Percentiles rank a stretch among this genome's conserved stretches.
Evolutionary conservation across 2,113 vertebrate species (phyloP).

Genomic region (Aldabrachelys gigantea): DNA sequence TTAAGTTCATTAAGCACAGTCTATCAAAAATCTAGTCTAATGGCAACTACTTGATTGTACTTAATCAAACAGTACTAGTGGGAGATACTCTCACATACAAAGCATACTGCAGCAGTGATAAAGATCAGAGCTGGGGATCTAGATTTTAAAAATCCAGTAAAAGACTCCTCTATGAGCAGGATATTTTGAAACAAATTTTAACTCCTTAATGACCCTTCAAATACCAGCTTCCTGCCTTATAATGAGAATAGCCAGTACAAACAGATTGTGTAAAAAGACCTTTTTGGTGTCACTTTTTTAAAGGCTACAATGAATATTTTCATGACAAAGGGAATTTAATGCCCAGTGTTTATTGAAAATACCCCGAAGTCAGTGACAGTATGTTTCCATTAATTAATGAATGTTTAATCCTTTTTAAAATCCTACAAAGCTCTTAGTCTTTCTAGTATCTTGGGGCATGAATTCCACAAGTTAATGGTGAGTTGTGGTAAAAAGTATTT

Average conservation of each 20-base stretch:
- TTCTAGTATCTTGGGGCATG: neutral
- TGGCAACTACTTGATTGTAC: constrained; percentile 4
- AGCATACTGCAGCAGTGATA: constrained; percentile 18
- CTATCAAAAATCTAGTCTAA: constrained; percentile 1
- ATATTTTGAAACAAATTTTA: constrained; percentile 25
- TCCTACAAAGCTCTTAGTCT: neutral
- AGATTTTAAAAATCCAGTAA: constrained; percentile 27
- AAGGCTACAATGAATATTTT: neutral
- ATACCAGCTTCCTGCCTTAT: constrained; percentile 1
- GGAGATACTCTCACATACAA: neutral
- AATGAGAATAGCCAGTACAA: constrained; percentile 18
- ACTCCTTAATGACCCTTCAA: constrained; percentile 22
- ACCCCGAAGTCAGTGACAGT: neutral
- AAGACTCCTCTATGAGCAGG: constrained; percentile 28
- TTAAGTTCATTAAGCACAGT: constrained; percentile 19
- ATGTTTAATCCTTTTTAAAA: neutral
- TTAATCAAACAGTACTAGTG: constrained; percentile 10
- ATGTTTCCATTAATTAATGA: neutral
- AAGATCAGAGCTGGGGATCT: neutral
- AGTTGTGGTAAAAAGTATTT: neutral
- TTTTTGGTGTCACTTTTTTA: neutral
- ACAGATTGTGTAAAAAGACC: neutral
- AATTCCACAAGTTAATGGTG: neutral
- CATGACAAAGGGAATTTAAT: neutral
- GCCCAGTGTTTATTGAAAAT: neutral